Evolutionary conservation across 2,113 vertebrate species (phyloP).

Genomic region (Erpornis zantholeuca): DNA sequence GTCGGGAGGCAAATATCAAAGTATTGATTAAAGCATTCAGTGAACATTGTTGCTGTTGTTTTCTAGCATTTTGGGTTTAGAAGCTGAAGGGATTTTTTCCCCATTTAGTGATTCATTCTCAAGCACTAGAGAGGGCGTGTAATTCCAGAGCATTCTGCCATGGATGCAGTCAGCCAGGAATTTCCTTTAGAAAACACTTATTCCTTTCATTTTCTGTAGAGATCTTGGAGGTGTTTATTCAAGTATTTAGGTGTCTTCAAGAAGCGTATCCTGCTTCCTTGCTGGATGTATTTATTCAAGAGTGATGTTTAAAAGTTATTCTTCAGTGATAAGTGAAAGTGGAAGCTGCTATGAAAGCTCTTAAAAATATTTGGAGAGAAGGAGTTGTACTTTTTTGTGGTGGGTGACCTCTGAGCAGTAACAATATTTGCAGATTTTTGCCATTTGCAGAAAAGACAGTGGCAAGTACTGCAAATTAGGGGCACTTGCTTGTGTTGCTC

Average conservation of each 20-base stretch:
- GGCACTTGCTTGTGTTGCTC: not conserved
- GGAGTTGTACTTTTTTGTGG: not conserved
- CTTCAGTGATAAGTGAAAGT: not conserved
- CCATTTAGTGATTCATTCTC: not conserved
- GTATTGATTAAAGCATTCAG: not conserved
- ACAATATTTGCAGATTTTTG: not conserved
- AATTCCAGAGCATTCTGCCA: not conserved
- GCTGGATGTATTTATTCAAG: not conserved
- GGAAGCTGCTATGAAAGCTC: not conserved
- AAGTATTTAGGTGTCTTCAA: not conserved
- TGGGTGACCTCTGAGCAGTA: not conserved
- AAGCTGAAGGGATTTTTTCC: not conserved
- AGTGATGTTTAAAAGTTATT: not conserved
- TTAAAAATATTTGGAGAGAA: not conserved
- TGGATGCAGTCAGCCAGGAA: not conserved
- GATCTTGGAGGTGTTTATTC: not conserved
- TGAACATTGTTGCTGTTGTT: not conserved
- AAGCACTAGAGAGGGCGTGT: not conserved
- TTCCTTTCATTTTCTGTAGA: not conserved
- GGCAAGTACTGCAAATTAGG: not conserved
- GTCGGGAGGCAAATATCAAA: not conserved
- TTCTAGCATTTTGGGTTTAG: not conserved
- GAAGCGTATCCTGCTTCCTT: not conserved
- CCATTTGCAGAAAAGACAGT: not conserved
- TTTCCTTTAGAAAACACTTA: not conserved